A percentile compares a stretch with the other conserved stretches of the same genome.
Evolutionary conservation across 2,888 invertebrate species (phyloP).

Genomic region (Pasiphila rectangulata): DNA sequence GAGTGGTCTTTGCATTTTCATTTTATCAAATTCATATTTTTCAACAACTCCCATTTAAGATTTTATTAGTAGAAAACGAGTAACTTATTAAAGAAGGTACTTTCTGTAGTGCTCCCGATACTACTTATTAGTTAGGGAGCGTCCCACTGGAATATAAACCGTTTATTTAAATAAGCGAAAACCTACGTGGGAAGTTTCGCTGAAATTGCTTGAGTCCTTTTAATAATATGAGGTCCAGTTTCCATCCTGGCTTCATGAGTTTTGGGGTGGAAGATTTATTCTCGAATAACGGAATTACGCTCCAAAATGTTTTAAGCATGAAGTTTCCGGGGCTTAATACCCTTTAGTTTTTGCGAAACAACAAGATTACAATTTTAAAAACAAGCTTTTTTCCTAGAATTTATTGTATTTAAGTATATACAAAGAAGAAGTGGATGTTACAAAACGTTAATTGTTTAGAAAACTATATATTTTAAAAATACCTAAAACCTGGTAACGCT

Average conservation of each 20-base stretch:
- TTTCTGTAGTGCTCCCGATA: slow-evolving; percentile 1
- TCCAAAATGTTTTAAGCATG: slow-evolving; percentile 14
- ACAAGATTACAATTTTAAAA: not conserved
- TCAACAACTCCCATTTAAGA: too few relatives aligned
- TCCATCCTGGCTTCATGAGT: slow-evolving; percentile 20
- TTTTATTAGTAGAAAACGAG: too few relatives aligned
- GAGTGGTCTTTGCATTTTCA: too few relatives aligned
- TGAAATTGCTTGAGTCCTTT: slow-evolving; percentile 23
- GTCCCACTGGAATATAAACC: slow-evolving; percentile 15
- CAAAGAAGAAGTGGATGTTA: too few relatives aligned
- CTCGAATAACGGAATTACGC: slow-evolving; percentile 12
- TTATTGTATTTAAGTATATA: too few relatives aligned
- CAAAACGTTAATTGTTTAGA: too few relatives aligned
- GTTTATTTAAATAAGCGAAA: slow-evolving; percentile 23
- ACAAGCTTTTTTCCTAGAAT: slow-evolving; percentile 1
- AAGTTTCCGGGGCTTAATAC: slow-evolving; percentile 1
- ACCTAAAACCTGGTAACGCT: too few relatives aligned
- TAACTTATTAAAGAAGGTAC: slow-evolving; percentile 2
- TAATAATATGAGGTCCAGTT: slow-evolving; percentile 25
- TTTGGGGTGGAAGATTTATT: slow-evolving; percentile 21
- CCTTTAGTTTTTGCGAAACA: not conserved
- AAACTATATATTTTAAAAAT: too few relatives aligned
- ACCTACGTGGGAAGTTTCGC: slow-evolving; percentile 13
- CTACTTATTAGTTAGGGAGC: slow-evolving; percentile 3
- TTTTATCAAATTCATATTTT: too few relatives aligned